A percentile compares a stretch with the other conserved stretches of the same genome.
phyloP scores from a whole-genome alignment of 1,140 invertebrate genomes.

The Drosophila bocqueti region DNA sequence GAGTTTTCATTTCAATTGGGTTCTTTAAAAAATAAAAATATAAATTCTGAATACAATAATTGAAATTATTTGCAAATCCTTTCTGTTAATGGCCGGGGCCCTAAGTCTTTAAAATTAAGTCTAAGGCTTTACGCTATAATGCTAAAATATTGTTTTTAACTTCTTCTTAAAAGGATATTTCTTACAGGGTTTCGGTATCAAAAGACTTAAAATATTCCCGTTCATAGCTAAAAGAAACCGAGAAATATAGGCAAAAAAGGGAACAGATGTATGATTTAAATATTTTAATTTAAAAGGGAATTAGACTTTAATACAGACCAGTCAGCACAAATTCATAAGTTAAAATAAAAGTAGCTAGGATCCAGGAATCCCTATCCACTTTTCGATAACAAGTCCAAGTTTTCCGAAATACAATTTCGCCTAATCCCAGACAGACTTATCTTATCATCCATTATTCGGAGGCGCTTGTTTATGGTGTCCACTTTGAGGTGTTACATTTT shows the following conservation, averaged over 20 bases:
- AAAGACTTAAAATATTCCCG: too few relatives aligned
- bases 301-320: not conserved
- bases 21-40: not conserved
- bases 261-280: not conserved
- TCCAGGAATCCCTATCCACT: not conserved
- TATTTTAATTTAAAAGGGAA: not conserved
- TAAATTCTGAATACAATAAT: not conserved
- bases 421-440: not conserved
- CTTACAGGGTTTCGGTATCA: too few relatives aligned
- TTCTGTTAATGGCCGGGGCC: too few relatives aligned
- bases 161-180: not conserved
- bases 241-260: too few relatives aligned
- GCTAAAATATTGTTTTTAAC: not conserved
- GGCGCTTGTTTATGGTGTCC: constrained; percentile 29
- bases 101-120: too few relatives aligned
- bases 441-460: not conserved
- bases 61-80: not conserved
- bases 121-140: too few relatives aligned
- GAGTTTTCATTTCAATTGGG: not conserved
- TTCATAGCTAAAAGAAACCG: not conserved
- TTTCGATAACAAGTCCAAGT: not conserved
- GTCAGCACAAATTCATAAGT: not conserved
- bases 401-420: not conserved
- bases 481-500: constrained; percentile 58
- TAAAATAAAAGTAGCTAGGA: not conserved